Conservation (phyloP, 2,888 invertebrate genomes). For the Diploptera punctata region DNA sequence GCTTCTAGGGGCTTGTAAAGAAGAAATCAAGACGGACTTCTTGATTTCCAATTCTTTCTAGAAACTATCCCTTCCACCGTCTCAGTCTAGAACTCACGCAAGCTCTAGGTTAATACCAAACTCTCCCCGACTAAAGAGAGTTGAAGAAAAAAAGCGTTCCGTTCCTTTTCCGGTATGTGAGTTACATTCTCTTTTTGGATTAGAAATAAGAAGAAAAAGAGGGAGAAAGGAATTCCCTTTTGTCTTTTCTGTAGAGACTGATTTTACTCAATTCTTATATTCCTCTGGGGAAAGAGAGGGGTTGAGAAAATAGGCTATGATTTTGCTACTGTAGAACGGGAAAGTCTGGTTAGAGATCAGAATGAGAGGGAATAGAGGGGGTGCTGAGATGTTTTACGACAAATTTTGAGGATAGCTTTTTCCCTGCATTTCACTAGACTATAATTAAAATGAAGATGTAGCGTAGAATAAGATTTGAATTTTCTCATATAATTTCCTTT, state of each 20-base stretch:
- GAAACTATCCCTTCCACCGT: not conserved
- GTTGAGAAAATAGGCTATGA: not conserved
- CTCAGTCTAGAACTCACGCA: not conserved
- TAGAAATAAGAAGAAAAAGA: not conserved
- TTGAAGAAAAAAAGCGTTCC: not conserved
- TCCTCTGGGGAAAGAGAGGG: not conserved
- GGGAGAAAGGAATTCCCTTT: not conserved
- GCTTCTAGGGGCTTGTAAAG: not conserved
- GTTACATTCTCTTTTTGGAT: not conserved
- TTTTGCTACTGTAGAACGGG: not conserved
- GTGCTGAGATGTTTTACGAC: not conserved
- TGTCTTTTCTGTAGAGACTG: constrained; percentile 1
- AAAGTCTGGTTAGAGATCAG: not conserved
- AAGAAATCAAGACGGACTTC: not conserved
- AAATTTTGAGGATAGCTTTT: not conserved
- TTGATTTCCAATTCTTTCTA: not conserved
- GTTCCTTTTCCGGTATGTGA: not conserved
- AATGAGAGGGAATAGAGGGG: not conserved
- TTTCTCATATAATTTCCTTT: too few relatives aligned
- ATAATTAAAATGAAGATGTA: not conserved
- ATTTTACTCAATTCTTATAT: constrained; percentile 24
- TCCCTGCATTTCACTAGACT: not conserved
- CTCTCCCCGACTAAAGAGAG: too few relatives aligned
- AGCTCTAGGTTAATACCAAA: not conserved
- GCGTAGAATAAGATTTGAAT: too few relatives aligned